Evolutionary conservation across 2,888 invertebrate genomes (phyloP), one percentile per base, ranked within the genome.

Genomic region (Orthonevra nobilis): DNA sequence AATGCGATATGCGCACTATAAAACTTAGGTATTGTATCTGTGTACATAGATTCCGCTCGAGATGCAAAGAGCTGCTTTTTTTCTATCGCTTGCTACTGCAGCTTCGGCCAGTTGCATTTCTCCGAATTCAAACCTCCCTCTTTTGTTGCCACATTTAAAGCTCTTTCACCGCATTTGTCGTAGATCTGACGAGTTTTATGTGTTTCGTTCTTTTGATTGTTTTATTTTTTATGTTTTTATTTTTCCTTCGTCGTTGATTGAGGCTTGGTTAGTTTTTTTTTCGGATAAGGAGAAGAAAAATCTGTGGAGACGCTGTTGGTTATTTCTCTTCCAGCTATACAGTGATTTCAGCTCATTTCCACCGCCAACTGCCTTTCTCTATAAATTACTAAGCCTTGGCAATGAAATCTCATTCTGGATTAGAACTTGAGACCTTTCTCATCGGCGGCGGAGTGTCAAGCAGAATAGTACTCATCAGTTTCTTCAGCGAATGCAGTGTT

Each of bases 341-440:
- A 46, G 50, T 66, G 56, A 56, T 36, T 73, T 36, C 46, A 61
- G 68, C 56, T 79, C 79, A 61, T 73, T 77, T 73, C 66, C 42
- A 68, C 54, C 73, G 34, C 66, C 69, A 68, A 84, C 86, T 86
- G 87, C 87, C 87, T 89, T 89, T 88, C 88, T 88, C 89, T 89
- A 88, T 89, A 89, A 89, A 89, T 87, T 86, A 85, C 85, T 85
- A 87, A 86, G 86, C 87, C 88, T 87, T 88, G 86, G 85, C 88
- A 87, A 86, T 87, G 87, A 86, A 87, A 85, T 86, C 85, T 88
- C 88, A 89, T 89, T 89, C 86, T 86, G 85, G 83, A 85, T 85
- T 85, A 84, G 85, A 85, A 84, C 84, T 85, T 84, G 85, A 86
- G 86, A 87, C 86, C 86, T 86, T 86, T 87, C 86, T 86, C 85